phyloP scores from a whole-genome alignment of 2,113 vertebrate genomes.

The Calyptommatus sinebrachiatus region DNA sequence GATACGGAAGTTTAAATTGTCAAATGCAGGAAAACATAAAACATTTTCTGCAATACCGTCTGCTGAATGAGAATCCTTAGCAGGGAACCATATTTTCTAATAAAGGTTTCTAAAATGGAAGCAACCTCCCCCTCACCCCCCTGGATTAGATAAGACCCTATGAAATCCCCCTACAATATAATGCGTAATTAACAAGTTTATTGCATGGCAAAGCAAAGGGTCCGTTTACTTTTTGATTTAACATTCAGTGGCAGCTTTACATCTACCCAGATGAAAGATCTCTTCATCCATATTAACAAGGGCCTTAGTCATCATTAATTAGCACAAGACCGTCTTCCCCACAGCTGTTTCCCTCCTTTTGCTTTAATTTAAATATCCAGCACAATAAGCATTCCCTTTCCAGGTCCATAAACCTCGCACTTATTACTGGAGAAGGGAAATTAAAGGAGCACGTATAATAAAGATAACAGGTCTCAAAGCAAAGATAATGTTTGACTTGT shows the following conservation, averaged over 20 bases:
- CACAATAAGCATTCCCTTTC: conserved; percentile 9
- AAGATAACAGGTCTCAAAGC: conserved; percentile 22
- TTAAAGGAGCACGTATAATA: conserved; percentile 11
- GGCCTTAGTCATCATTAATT: conserved; percentile 51
- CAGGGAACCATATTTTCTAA: conserved; percentile 29
- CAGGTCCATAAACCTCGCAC: conserved; percentile 16
- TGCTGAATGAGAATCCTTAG: neutral
- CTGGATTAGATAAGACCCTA: conserved; percentile 17
- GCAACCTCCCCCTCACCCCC: too few species aligned
- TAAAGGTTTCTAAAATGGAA: conserved; percentile 19
- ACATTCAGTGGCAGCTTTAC: conserved; percentile 28
- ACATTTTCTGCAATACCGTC: neutral
- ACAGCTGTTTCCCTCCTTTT: conserved; percentile 14
- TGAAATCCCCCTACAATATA: conserved; percentile 42
- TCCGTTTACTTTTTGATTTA: conserved; percentile 27
- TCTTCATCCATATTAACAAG: conserved; percentile 53
- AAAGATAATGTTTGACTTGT: conserved; percentile 3
- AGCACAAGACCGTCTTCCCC: conserved; percentile 9
- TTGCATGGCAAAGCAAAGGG: conserved; percentile 38
- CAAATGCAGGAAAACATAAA: neutral
- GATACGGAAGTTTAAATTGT: too few species aligned
- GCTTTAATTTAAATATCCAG: conserved; percentile 9
- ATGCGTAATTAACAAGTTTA: conserved; percentile 45
- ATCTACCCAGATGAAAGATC: conserved; percentile 42
- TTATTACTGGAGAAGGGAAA: conserved; percentile 2